These are phyloP conservation scores for Lepidotrigona ventralis DNA, from an alignment of 1,140 invertebrate species.

Conservation along the genomic window DNA sequence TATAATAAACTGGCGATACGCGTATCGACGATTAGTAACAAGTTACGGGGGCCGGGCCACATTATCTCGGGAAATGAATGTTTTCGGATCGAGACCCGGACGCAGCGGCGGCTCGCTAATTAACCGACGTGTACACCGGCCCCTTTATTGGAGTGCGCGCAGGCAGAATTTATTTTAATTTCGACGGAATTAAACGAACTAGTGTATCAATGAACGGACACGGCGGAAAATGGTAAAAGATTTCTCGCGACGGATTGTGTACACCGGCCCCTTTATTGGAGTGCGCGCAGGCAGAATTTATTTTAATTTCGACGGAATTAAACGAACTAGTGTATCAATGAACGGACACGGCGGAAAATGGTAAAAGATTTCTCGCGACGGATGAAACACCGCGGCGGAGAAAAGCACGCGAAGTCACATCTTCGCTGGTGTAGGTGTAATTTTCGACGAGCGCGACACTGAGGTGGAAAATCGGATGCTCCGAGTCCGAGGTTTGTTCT, in stretches of 20 bases:
- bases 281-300: not conserved
- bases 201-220: not conserved
- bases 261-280: slow-evolving; percentile 17
- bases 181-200: slow-evolving; percentile 9
- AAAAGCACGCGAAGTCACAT: not conserved
- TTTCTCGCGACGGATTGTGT: not conserved
- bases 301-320: slow-evolving; percentile 26
- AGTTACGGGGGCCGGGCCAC: slow-evolving; percentile 12
- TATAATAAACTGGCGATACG: slow-evolving; percentile 37
- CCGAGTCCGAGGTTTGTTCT: no score
- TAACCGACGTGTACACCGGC: slow-evolving; percentile 10
- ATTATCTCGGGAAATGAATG: slow-evolving; percentile 35
- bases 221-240: not conserved
- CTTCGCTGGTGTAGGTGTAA: not conserved
- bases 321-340: not conserved
- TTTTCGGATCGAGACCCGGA: slow-evolving; percentile 13
- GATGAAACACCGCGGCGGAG: no score
- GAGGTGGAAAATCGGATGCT: not conserved
- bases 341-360: not conserved
- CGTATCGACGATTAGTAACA: slow-evolving; percentile 28
- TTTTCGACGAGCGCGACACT: not conserved
- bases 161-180: slow-evolving; percentile 5
- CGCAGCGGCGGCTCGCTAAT: slow-evolving; percentile 20
- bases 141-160: not conserved
- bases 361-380: not conserved